A percentile compares a stretch with the other conserved stretches of the same genome.
These are phyloP conservation scores for Amphipoea lucens DNA, from an alignment of 2,888 invertebrate species.

Conservation along the genomic window DNA sequence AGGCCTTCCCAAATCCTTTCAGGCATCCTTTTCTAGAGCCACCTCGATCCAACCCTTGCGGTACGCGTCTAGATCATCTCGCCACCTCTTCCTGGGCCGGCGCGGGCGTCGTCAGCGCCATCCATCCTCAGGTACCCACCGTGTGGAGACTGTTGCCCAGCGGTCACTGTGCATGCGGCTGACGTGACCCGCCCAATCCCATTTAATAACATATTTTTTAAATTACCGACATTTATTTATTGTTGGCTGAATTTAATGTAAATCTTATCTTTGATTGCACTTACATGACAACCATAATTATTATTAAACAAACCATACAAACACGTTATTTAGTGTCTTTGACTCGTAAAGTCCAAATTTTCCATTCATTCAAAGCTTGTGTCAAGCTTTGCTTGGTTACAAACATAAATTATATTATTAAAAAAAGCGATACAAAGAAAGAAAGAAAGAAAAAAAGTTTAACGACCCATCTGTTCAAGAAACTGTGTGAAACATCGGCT, in stretches of 20 bases:
- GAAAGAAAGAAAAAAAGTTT: no score
- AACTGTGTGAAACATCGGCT: conserved; percentile 46
- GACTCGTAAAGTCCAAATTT: not conserved
- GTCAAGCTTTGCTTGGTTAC: conserved; percentile 15
- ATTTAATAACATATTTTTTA: not conserved
- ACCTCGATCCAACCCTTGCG: no score
- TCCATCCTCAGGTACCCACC: no score
- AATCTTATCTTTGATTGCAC: not conserved
- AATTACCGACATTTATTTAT: not conserved
- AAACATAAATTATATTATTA: conserved; percentile 22
- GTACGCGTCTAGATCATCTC: no score
- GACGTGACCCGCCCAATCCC: no score
- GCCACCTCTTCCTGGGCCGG: no score
- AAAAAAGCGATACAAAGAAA: conserved; percentile 14
- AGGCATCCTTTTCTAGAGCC: no score
- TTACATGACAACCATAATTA: not conserved
- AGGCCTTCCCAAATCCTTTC: no score
- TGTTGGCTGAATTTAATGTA: no score
- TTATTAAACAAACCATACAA: not conserved
- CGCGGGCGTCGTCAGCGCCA: no score
- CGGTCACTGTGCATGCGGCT: no score
- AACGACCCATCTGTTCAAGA: conserved; percentile 28
- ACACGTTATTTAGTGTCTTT: not conserved
- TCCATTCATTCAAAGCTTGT: not conserved
- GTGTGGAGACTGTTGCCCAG: no score